A percentile compares a stretch with the other conserved stretches of the same genome.
Evolutionary conservation across 1,140 invertebrate species (phyloP).

Genomic region (Hyphantria cunea): DNA sequence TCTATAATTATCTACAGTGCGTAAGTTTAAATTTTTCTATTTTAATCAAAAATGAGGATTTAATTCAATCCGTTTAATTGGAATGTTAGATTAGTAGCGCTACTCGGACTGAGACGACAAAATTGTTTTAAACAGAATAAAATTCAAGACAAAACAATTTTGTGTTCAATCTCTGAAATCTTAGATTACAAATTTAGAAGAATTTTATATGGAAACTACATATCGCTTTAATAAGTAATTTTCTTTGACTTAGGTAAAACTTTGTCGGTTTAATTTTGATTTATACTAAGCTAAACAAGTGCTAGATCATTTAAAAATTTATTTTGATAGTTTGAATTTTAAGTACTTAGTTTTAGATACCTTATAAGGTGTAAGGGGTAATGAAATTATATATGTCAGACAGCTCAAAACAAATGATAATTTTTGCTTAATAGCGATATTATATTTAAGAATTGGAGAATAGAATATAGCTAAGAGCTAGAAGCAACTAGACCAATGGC

Average conservation of each 20-base stretch:
- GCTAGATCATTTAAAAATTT: conserved; percentile 67
- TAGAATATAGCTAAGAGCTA: conserved; percentile 67
- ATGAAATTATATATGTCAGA: conserved; percentile 23
- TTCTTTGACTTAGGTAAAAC: conserved; percentile 66
- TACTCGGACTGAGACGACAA: conserved; percentile 44
- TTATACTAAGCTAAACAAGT: conserved; percentile 74
- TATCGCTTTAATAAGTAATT: conserved; percentile 68
- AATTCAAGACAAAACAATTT: conserved; percentile 26
- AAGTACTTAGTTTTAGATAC: conserved; percentile 30
- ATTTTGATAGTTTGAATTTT: conserved; percentile 53
- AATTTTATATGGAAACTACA: conserved; percentile 76
- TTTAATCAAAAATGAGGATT: conserved; percentile 71
- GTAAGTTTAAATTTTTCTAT: conserved; percentile 75
- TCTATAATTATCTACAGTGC: conserved; percentile 78
- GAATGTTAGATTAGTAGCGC: conserved; percentile 68
- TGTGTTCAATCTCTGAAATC: conserved; percentile 43
- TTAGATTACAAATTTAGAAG: conserved; percentile 77
- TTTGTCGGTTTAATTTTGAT: conserved; percentile 71
- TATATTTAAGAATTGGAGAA: conserved; percentile 42
- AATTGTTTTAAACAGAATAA: conserved; percentile 21
- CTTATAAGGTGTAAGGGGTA: conserved; percentile 21
- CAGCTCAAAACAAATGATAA: conserved; percentile 32
- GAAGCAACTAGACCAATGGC: conserved; percentile 74
- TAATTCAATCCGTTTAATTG: conserved; percentile 68
- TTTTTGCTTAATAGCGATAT: conserved; percentile 27